Conservation (phyloP, 2,888 invertebrate species). For the Sminthurinus aureus region DNA sequence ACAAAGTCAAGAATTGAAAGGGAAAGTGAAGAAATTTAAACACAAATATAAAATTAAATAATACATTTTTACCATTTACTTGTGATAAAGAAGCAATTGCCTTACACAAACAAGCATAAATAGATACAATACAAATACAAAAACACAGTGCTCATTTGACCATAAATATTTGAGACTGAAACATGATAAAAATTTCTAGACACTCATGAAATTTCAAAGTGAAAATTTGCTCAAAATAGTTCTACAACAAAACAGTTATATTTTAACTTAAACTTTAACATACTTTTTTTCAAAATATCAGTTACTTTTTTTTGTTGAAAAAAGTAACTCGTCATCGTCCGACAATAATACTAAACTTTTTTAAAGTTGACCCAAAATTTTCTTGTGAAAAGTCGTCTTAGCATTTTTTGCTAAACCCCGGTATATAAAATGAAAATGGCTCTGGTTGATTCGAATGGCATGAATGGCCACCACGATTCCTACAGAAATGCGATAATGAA, state of each 20-base stretch:
- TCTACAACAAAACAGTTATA: neutral
- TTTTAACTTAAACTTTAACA: neutral
- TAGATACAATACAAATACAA: no score
- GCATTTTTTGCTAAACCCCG: slow-evolving; percentile 33
- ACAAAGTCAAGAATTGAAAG: neutral
- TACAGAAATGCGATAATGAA: slow-evolving; percentile 56
- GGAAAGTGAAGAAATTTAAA: slow-evolving; percentile 1
- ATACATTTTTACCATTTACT: neutral
- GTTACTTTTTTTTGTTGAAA: neutral
- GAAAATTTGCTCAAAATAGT: neutral
- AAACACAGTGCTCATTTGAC: no score
- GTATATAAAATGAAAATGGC: slow-evolving; percentile 53
- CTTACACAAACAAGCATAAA: neutral
- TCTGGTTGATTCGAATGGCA: slow-evolving; percentile 58
- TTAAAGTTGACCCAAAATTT: neutral
- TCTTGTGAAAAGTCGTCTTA: slow-evolving; percentile 36
- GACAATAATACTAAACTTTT: neutral
- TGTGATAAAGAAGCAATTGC: neutral
- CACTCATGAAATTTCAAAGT: neutral
- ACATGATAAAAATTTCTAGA: slow-evolving; percentile 8
- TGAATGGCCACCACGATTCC: slow-evolving; percentile 46
- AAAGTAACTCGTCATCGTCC: no score
- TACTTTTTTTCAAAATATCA: neutral
- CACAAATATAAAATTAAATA: neutral
- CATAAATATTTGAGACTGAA: neutral